A percentile compares a stretch with the other conserved stretches of the same genome.
phyloP scores from a whole-genome alignment of 2,797 vertebrate species.

The Benthosema pterotum region DNA sequence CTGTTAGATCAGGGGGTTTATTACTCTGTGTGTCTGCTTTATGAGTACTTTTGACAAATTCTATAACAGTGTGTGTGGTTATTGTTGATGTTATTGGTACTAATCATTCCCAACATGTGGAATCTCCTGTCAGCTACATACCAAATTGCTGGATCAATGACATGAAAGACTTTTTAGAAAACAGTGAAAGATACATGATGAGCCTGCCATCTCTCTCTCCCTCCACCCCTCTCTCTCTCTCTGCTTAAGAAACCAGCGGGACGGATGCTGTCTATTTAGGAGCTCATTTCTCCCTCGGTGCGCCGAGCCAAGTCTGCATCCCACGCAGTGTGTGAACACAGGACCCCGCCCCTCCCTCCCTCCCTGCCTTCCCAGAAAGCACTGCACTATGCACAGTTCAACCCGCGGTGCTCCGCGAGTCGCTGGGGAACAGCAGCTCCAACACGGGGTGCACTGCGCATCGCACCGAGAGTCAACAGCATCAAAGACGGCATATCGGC shows the following conservation, averaged over 20 bases:
- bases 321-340: conserved; percentile 58
- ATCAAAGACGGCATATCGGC: conserved; percentile 28
- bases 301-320: conserved; percentile 70
- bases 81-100: too few species aligned
- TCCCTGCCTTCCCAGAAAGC: conserved; percentile 64
- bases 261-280: conserved; percentile 66
- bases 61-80: too few species aligned
- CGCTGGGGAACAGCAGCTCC: conserved; percentile 46
- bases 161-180: background rate
- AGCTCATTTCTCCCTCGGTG: conserved; percentile 52
- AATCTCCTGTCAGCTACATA: too few species aligned
- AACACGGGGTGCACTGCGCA: background rate
- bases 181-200: background rate
- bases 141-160: too few species aligned
- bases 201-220: conserved; percentile 25
- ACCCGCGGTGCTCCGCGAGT: conserved; percentile 50
- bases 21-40: too few species aligned
- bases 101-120: too few species aligned
- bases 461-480: conserved; percentile 49
- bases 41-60: too few species aligned
- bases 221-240: conserved; percentile 38
- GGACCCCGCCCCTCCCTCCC: conserved; percentile 16
- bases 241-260: conserved; percentile 35
- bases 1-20: too few species aligned
- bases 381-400: conserved; percentile 58